Percentiles rank a stretch among this genome's conserved stretches.
Conservation (phyloP, 2,113 vertebrate species). For the Pseudorectes ferrugineus region DNA sequence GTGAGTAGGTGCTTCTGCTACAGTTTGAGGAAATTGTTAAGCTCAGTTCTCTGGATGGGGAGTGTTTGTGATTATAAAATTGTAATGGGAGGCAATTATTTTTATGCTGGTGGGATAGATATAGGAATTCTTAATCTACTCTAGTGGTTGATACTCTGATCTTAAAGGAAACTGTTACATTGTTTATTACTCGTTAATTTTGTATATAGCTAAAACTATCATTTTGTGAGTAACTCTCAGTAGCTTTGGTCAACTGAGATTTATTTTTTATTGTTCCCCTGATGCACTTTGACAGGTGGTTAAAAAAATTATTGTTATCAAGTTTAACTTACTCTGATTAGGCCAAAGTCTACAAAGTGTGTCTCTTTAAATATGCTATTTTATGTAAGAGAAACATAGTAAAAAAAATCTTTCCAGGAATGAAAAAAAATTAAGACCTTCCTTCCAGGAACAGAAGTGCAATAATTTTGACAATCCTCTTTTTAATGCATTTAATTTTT, state of each 20-base stretch:
- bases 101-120: background rate
- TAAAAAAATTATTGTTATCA: background rate
- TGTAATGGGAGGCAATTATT: background rate
- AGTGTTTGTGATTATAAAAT: background rate
- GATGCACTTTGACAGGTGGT: background rate
- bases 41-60: background rate
- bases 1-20: background rate
- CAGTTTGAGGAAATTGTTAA: background rate
- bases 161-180: background rate
- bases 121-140: background rate
- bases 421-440: background rate
- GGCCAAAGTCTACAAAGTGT: background rate
- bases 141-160: background rate
- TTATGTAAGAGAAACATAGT: background rate
- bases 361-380: background rate
- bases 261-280: background rate
- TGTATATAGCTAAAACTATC: background rate
- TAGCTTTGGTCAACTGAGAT: background rate
- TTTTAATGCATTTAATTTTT: background rate
- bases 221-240: background rate
- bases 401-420: background rate
- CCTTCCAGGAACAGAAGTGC: background rate
- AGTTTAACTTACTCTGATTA: background rate
- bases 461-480: background rate
- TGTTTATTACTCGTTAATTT: background rate